phyloP scores from a whole-genome alignment of 2,113 vertebrate species.

The Poeciliopsis retropinna region DNA sequence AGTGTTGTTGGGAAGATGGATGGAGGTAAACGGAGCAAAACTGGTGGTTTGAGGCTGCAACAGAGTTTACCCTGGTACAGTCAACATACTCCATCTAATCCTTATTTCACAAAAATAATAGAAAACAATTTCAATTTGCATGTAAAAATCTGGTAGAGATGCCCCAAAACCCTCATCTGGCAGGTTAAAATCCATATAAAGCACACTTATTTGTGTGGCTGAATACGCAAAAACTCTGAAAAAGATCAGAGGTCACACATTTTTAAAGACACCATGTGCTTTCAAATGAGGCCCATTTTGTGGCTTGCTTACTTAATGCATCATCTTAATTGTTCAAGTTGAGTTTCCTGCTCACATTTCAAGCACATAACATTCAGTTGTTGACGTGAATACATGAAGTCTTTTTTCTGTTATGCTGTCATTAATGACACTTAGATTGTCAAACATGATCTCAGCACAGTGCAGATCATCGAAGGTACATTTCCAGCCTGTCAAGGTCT shows the following conservation, averaged over 20 bases:
- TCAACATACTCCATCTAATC: too few species aligned
- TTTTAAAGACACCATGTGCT: neutral
- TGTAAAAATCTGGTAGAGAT: neutral
- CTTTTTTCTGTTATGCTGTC: conserved; percentile 45
- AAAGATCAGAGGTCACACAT: neutral
- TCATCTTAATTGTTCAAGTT: conserved; percentile 6
- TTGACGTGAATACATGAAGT: conserved; percentile 24
- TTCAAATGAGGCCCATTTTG: neutral
- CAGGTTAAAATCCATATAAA: too few species aligned
- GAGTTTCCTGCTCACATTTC: conserved; percentile 16
- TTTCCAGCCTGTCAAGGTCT: conserved; percentile 69
- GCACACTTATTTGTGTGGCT: too few species aligned
- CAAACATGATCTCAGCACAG: conserved; percentile 53
- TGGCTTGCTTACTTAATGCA: conserved; percentile 19
- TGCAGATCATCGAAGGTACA: conserved; percentile 27
- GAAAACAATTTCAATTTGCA: neutral
- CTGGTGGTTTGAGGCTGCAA: too few species aligned
- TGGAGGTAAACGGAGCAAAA: too few species aligned
- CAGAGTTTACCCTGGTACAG: too few species aligned
- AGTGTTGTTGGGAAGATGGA: too few species aligned
- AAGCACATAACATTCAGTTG: conserved; percentile 20
- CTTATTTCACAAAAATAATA: neutral
- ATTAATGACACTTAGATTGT: conserved; percentile 47
- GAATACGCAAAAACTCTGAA: too few species aligned
- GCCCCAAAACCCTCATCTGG: too few species aligned